Conservation (phyloP, 2,113 vertebrate species). For the Triplophysa tibetana region DNA sequence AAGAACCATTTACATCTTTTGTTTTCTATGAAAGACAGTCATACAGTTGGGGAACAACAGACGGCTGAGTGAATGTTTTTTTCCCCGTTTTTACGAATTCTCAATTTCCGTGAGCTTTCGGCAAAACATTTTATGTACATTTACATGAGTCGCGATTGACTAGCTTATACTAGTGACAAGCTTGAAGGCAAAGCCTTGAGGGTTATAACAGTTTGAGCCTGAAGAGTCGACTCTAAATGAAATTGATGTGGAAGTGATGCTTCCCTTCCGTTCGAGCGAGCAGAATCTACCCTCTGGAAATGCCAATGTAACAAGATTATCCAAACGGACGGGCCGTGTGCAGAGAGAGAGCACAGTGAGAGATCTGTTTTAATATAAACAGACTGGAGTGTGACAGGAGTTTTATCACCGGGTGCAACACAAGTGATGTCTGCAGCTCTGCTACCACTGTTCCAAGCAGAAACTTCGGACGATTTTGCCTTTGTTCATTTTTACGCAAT, state of each 20-base stretch:
- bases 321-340: conserved; percentile 29
- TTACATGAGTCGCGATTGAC: background rate
- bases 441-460: background rate
- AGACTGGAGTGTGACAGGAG: conserved; percentile 5
- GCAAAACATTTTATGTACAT: background rate
- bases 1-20: no score
- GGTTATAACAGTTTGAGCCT: conserved; percentile 3
- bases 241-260: conserved; percentile 48
- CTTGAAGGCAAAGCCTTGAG: conserved; percentile 2
- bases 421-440: background rate
- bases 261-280: conserved; percentile 30
- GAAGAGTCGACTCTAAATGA: conserved; percentile 43
- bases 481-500: conserved; percentile 22
- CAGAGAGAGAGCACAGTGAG: background rate
- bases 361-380: conserved; percentile 29
- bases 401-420: background rate
- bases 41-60: no score
- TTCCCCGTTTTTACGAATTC: no score
- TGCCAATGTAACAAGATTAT: conserved; percentile 40
- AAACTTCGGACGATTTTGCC: background rate
- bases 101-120: no score
- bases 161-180: background rate
- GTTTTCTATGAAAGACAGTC: no score
- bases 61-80: no score
- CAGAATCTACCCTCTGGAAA: conserved; percentile 47